Percentiles rank a stretch among this genome's conserved stretches.
phyloP scores from a whole-genome alignment of 37 sponge, comb jelly and placozoan genomes.

The Hormiphora californensis region DNA sequence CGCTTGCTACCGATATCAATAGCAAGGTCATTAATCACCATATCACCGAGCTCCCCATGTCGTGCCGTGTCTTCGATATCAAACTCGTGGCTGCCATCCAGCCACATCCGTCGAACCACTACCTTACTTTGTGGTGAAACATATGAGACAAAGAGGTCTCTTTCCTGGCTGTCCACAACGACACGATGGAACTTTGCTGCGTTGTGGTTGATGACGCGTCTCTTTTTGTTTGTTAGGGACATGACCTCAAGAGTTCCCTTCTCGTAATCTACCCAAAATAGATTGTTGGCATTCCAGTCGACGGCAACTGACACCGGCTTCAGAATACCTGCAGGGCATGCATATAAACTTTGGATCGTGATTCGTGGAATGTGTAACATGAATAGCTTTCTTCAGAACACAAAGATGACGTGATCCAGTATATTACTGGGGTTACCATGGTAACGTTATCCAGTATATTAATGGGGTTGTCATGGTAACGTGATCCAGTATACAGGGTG shows the following conservation, averaged over 20 bases:
- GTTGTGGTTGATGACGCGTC: background rate
- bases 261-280: background rate
- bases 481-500: too few species aligned
- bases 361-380: too few species aligned
- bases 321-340: too few species aligned
- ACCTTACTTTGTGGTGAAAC: background rate
- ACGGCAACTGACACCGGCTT: background rate
- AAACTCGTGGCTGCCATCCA: background rate
- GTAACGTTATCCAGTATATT: too few species aligned
- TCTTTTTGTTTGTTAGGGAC: background rate
- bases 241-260: constrained; percentile 23
- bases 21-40: background rate
- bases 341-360: too few species aligned
- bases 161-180: background rate
- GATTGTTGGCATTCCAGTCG: constrained; percentile 3
- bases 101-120: constrained; percentile 10
- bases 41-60: background rate
- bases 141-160: background rate
- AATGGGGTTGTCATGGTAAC: too few species aligned
- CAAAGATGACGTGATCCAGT: too few species aligned
- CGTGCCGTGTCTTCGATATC: background rate
- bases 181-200: background rate
- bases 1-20: background rate
- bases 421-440: too few species aligned
- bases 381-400: too few species aligned